Evolutionary conservation across 2,888 invertebrate genomes (phyloP), one percentile per base, ranked within the genome.

Genomic region (Latrodectus hesperus): DNA sequence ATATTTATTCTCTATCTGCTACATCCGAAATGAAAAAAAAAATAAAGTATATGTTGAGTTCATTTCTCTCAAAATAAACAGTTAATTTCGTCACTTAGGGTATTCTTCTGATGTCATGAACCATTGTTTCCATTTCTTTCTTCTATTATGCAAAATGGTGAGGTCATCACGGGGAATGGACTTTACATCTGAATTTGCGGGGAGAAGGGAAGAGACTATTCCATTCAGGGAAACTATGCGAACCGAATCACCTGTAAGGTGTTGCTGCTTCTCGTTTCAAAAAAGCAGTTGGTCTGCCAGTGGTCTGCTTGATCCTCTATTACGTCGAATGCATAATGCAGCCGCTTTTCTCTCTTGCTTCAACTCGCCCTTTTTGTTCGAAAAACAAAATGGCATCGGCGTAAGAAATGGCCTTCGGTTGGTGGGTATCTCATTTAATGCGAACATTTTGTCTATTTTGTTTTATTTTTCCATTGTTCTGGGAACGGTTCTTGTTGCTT

Each of bases 231-330:
- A 65, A 53, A 67, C 38, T 49, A 55, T 82, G 82, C 74, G 82
- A 82, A 82, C 67, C 26, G 49, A 81, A 81, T 81, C 80, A 81
- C 80, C 80, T 81, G 80, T 68, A 78, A 78, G 70, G 53, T 26
- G 70, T 68, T 70, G 52, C 64, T 64, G 12, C 75, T 38, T 11
- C 16, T n/a, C 12, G n/a, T 38, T 60, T 60, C 64, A 17, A n/a
- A 22, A 52, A 12, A 51, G 65, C 64, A 64, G 51, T 52, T 68
- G 22, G 76, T 76, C 77, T 77, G 68, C 68, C 77, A 52, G 68
- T 79, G 79, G 79, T 51, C 79, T 71, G 71, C 51, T 38, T 49
- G 38, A 49, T 49, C 16, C 70, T 72, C 80, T 71, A 72, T 80
- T 72, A 72, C 80, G 22, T 6, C 65, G 51, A 77, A 60, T 64